Percentiles rank a stretch among this genome's conserved stretches.
These are phyloP conservation scores for Arvicanthis niloticus DNA, from an alignment of 2,113 vertebrate genomes.

Conservation along the genomic window DNA sequence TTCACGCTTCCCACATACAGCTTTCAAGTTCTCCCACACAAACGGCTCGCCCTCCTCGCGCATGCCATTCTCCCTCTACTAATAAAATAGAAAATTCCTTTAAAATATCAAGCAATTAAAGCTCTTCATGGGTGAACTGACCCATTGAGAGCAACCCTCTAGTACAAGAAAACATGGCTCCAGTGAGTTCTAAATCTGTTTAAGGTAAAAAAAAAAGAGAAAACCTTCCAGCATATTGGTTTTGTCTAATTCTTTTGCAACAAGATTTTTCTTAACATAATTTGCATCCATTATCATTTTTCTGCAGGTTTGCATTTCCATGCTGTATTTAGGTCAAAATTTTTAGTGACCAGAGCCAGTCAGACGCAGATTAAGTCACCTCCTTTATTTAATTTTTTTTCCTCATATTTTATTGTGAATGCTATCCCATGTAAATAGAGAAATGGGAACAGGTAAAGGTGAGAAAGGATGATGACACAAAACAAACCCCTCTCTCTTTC, in stretches of 20 bases:
- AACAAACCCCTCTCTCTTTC: constrained; percentile 74
- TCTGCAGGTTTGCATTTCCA: constrained; percentile 65
- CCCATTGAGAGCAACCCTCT: not conserved
- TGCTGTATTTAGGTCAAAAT: constrained; percentile 64
- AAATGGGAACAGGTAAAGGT: constrained; percentile 51
- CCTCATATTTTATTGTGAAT: constrained; percentile 63
- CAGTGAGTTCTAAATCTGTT: constrained; percentile 39
- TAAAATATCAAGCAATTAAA: constrained; percentile 66
- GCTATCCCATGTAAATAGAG: constrained; percentile 67
- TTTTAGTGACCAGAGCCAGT: constrained; percentile 52
- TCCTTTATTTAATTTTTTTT: constrained; percentile 54
- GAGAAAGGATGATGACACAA: constrained; percentile 19
- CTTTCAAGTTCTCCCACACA: constrained; percentile 46
- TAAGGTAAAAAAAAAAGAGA: not conserved
- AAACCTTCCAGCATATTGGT: not conserved
- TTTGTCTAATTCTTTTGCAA: constrained; percentile 38
- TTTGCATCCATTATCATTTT: not conserved
- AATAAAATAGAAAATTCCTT: constrained; percentile 45
- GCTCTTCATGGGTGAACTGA: constrained; percentile 55
- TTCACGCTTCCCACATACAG: constrained; percentile 15
- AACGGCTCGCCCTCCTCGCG: not conserved
- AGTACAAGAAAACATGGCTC: not conserved
- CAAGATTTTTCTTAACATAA: constrained; percentile 57
- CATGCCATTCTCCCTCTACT: not conserved
- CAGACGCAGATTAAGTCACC: constrained; percentile 69